Base-by-base conservation (phyloP, 2,888 invertebrate genomes). In the Spisula subtruncata region DNA sequence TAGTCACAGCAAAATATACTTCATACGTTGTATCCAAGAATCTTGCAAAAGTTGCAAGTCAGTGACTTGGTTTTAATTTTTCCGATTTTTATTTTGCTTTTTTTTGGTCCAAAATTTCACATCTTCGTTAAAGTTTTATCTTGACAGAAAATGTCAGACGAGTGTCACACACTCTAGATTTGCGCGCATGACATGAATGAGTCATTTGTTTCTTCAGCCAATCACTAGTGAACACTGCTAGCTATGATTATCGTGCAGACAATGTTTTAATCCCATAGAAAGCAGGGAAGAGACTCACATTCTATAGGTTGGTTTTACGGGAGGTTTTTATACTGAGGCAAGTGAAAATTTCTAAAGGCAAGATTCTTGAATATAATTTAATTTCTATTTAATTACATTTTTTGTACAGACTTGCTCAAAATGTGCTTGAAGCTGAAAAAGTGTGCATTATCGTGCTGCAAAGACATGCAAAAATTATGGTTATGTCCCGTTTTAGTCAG, bases 361-460 rank as follows among this genome's bases (percentile, higher is more conserved):
- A 75, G 75, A 75, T 75, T 32, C 35, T 75, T 75, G 75, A 32
- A 75, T 75, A 75, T 75, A 18, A 35, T 35, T 35, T 29, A 25
- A 35, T 32, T 35, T 75, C 35, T 75, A 54, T 81, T 51, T 29
- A 25, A 54, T 81, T 18, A 51, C 29, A 51, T 54, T 81, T 29
- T 80, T 48, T 54, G 16, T 29, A 20, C 18, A 0, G 51, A 18
- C 12, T 79, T 88, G 87, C 83, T 83, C 87, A 88, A 48, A 88
- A 83, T 88, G 87, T 83, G 87, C 87, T 56, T 83, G 80, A 83
- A 83, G 79, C 79, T 16, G 25, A 83, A 79, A 48, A 60, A 41
- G 41, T 48, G 87, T 83, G 80, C 75, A 83, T 25, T 85, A 54
- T 79, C 6, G 79, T 83, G 87, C 35, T 41, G 29, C 12, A 87